Percentiles rank a stretch among this genome's conserved stretches.
phyloP scores from a whole-genome alignment of 1,140 invertebrate species.

The Brachionus koreanus region DNA sequence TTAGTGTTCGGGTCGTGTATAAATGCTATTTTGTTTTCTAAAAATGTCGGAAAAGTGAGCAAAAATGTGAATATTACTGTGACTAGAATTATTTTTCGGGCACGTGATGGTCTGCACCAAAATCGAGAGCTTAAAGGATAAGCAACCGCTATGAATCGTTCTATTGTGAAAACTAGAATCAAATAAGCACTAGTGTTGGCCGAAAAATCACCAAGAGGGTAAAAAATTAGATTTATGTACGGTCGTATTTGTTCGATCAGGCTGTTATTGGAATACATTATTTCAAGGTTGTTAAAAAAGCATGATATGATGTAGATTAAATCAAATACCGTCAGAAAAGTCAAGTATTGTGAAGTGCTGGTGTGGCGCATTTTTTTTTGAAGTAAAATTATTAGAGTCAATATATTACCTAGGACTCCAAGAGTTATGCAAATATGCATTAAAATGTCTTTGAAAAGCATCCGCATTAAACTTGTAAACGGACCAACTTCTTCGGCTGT shows the following conservation, averaged over 20 bases:
- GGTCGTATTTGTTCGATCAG: not conserved
- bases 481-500: slow-evolving; percentile 32
- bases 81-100: slow-evolving; percentile 17
- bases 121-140: not conserved
- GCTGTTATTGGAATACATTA: slow-evolving; percentile 15
- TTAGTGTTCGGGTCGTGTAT: not conserved
- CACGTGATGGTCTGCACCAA: slow-evolving; percentile 16
- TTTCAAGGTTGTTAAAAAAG: slow-evolving; percentile 7
- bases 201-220: slow-evolving; percentile 31
- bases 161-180: slow-evolving; percentile 21
- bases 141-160: slow-evolving; percentile 22
- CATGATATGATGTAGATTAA: not conserved
- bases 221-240: slow-evolving; percentile 12
- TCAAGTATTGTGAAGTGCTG: slow-evolving; percentile 1
- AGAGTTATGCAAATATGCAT: slow-evolving; percentile 35
- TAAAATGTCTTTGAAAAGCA: slow-evolving; percentile 27
- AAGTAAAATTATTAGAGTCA: slow-evolving; percentile 11
- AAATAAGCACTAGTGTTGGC: slow-evolving; percentile 34
- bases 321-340: slow-evolving; percentile 5
- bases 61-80: slow-evolving; percentile 4
- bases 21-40: slow-evolving; percentile 23
- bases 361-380: not conserved
- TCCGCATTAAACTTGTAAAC: slow-evolving; percentile 24
- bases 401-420: slow-evolving; percentile 22
- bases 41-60: slow-evolving; percentile 28